Percentiles rank a stretch among this genome's conserved stretches.
Conservation (phyloP, 2,888 invertebrate species). For the Campopleginae sp. region DNA sequence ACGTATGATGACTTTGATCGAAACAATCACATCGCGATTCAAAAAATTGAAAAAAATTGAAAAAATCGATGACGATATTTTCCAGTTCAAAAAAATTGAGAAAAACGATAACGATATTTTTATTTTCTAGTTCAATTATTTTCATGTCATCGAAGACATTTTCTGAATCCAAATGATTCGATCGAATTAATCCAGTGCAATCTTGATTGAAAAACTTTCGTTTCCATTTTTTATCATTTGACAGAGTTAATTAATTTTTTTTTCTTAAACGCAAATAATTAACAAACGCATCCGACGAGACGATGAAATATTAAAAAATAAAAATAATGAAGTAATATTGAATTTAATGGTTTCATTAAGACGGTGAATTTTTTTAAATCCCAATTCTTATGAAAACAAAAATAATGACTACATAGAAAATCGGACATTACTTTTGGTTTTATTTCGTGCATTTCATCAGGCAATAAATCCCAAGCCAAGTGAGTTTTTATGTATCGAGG, state of each 20-base stretch:
- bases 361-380: slow-evolving; percentile 45
- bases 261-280: slow-evolving; percentile 29
- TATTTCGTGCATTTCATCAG: slow-evolving; percentile 85
- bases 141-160: not conserved
- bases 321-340: too few relatives aligned
- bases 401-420: slow-evolving; percentile 8
- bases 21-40: not conserved
- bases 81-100: not conserved
- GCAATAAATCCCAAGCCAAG: slow-evolving; percentile 90
- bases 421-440: slow-evolving; percentile 88
- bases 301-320: too few relatives aligned
- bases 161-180: too few relatives aligned
- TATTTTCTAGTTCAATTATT: not conserved
- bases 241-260: not conserved
- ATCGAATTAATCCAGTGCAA: too few relatives aligned
- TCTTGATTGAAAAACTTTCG: too few relatives aligned
- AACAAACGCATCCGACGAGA: too few relatives aligned
- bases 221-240: too few relatives aligned
- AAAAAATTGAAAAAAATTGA: not conserved
- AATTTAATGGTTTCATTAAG: too few relatives aligned
- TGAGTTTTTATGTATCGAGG: slow-evolving; percentile 92
- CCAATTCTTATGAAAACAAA: not conserved
- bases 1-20: not conserved
- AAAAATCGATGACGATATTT: not conserved
- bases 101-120: not conserved